A percentile compares a stretch with the other conserved stretches of the same genome.
Conservation (phyloP, 2,113 vertebrate species). For the Zeus faber region DNA sequence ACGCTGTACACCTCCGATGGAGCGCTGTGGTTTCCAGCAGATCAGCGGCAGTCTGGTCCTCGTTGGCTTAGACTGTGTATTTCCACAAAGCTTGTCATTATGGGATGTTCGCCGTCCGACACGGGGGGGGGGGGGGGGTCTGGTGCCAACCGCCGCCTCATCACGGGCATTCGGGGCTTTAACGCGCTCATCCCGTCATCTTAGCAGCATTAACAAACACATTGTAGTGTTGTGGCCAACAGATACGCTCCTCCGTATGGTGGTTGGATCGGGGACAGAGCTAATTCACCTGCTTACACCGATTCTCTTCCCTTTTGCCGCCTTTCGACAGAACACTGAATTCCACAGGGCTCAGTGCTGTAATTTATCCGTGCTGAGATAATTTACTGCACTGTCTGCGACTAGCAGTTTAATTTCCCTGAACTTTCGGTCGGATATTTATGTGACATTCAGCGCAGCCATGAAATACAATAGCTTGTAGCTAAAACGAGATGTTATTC, state of each 20-base stretch:
- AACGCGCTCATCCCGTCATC: slow-evolving; percentile 2
- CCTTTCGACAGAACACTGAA: slow-evolving; percentile 25
- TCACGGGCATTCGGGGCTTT: neutral
- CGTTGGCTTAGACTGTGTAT: slow-evolving; percentile 65
- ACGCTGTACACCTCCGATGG: slow-evolving; percentile 42
- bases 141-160: neutral
- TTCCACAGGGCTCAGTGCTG: slow-evolving; percentile 23
- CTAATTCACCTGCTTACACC: slow-evolving; percentile 48
- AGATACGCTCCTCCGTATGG: slow-evolving; percentile 38
- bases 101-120: slow-evolving; percentile 53
- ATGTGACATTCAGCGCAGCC: slow-evolving; percentile 55
- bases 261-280: slow-evolving; percentile 30
- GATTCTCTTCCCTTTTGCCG: slow-evolving; percentile 30
- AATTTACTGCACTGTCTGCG: slow-evolving; percentile 56
- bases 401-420: slow-evolving; percentile 51
- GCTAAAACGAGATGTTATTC: slow-evolving; percentile 57
- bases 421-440: slow-evolving; percentile 62
- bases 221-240: slow-evolving; percentile 34
- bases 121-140: slow-evolving; percentile 21
- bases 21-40: slow-evolving; percentile 65
- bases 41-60: slow-evolving; percentile 72
- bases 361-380: slow-evolving; percentile 50
- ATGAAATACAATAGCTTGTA: slow-evolving; percentile 66
- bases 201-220: slow-evolving; percentile 39
- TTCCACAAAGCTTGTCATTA: slow-evolving; percentile 70